Evolutionary conservation across 2,113 vertebrate species (phyloP), one percentile per base, ranked within the genome.

Genomic region (Spheniscus mendiculus): DNA sequence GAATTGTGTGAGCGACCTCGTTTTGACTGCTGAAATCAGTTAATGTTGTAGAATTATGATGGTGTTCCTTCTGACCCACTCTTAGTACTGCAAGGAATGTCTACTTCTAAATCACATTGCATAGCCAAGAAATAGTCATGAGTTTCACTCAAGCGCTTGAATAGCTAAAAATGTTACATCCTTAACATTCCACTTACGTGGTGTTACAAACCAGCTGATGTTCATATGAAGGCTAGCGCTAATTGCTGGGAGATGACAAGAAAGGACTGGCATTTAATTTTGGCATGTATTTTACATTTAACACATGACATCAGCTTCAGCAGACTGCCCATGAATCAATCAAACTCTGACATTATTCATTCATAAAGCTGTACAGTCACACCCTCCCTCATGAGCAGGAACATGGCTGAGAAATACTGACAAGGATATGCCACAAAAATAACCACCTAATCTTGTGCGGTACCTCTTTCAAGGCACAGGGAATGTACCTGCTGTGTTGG

Each of bases 151-250:
- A 70, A 85, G 32, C 0, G 8, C 50, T 70, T 89, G 42, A 87
- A 76, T 49, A 90, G 80, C 72, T 84, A 56, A 91, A 96, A 91
- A 82, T 52, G 61, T 93, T 92, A 50, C 72, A 94, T 83, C 87
- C 50, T 76, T 93, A 55, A 53, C 90, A 87, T 95, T 90, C 89
- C 88, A 73, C 55, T 92, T 69, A 17, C 3, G 34, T 53, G 76
- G 32, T 70, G n/a, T 80, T 95, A 76, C 40, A 72, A 93, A 92
- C 45, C 93, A 97, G 82, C 44, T 97, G 89, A 97, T 87, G 49
- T 78, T 85, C 88, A 69, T 78, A 81, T 83, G 84, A 77, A 94
- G 74, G 34, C 30, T 73, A 73, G 59, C 53, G 89, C 27, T 86
- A 32, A 89, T 83, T 92, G 40, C 66, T 90, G 56, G 30, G 53